phyloP scores from a whole-genome alignment of 2,888 invertebrate genomes.

The Sphecodes monilicornis region DNA sequence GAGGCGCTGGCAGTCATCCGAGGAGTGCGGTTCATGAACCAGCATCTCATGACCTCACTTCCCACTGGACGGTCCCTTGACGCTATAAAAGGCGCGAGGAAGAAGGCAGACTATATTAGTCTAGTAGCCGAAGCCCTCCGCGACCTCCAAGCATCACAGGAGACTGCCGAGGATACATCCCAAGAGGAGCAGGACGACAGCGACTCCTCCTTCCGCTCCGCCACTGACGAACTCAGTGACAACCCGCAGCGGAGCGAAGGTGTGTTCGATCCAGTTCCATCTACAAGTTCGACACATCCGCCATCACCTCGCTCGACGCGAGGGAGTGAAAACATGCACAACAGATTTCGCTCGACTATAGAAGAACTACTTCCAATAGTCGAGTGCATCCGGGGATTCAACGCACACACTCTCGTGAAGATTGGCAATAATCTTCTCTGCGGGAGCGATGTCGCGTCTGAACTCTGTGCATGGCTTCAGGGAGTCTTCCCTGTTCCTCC shows the following conservation, averaged over 20 bases:
- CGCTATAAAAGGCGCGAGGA: constrained; percentile 14
- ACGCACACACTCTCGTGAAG: not conserved
- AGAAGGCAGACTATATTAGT: not conserved
- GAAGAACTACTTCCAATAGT: not conserved
- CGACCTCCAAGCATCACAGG: not conserved
- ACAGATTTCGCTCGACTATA: no score
- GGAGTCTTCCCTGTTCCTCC: not conserved
- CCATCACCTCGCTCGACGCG: not conserved
- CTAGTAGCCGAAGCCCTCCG: not conserved
- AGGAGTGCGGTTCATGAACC: constrained; percentile 11
- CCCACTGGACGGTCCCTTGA: not conserved
- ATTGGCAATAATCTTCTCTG: not conserved
- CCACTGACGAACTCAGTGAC: not conserved
- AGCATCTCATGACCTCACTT: no score
- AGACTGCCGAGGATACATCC: no score
- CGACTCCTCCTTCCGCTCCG: not conserved
- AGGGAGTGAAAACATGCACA: no score
- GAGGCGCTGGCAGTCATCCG: not conserved
- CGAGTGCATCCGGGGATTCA: not conserved
- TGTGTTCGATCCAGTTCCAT: not conserved
- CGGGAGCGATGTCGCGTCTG: not conserved
- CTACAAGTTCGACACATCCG: not conserved
- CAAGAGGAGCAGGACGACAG: no score
- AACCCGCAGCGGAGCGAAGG: not conserved
- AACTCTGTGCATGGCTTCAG: not conserved